Evolutionary conservation across 2,888 invertebrate genomes (phyloP).

Genomic region (Nephrotoma appendiculata): DNA sequence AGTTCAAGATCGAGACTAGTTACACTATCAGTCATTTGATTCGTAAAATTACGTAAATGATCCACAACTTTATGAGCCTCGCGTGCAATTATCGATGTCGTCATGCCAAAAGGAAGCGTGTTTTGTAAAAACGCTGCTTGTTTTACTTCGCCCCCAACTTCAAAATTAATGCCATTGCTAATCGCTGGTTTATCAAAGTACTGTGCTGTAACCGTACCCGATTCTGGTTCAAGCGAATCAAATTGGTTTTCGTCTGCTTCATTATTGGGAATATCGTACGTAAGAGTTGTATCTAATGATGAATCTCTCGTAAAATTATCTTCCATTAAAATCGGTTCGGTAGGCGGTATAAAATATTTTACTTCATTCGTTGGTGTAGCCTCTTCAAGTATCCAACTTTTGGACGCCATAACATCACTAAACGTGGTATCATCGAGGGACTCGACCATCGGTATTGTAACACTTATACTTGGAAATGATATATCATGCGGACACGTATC

Average conservation of each 20-base stretch:
- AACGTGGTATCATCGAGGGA: conserved; percentile 39
- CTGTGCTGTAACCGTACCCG: conserved; percentile 18
- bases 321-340: neutral
- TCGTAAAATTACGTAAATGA: conserved; percentile 28
- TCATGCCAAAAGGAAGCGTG: conserved; percentile 40
- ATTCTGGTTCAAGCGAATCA: conserved; percentile 22
- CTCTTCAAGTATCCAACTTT: conserved; percentile 18
- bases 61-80: conserved; percentile 58
- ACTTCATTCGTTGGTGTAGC: conserved; percentile 26
- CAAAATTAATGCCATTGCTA: conserved; percentile 19
- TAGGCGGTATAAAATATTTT: neutral
- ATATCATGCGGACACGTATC: conserved; percentile 64
- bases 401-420: conserved; percentile 9
- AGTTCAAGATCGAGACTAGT: conserved; percentile 58
- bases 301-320: neutral
- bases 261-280: conserved; percentile 11
- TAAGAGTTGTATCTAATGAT: neutral
- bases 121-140: conserved; percentile 10
- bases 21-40: conserved; percentile 40
- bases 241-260: conserved; percentile 8
- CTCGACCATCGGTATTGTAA: conserved; percentile 54
- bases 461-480: conserved; percentile 68
- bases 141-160: conserved; percentile 27
- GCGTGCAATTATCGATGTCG: conserved; percentile 55
- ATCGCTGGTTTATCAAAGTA: neutral